Conservation (phyloP, 2,797 vertebrate species). For the Phoebastria nigripes region DNA sequence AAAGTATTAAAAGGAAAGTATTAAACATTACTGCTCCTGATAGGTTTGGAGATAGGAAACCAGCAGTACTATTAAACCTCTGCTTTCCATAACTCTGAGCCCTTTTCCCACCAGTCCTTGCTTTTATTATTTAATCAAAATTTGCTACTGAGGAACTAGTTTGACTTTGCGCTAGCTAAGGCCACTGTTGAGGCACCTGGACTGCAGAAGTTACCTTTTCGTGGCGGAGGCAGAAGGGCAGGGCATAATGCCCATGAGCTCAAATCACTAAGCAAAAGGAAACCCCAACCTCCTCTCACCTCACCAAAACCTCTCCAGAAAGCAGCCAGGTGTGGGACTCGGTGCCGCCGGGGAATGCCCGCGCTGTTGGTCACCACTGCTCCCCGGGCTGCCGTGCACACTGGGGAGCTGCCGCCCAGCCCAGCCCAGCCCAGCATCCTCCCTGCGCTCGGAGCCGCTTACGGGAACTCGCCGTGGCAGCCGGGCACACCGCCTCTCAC, state of each 20-base stretch:
- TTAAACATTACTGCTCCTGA: not conserved
- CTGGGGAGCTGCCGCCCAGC: not conserved
- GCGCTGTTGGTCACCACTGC: accelerated
- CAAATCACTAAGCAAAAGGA: not conserved
- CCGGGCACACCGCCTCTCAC: too few species aligned
- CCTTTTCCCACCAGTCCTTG: not conserved
- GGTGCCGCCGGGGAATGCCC: accelerated
- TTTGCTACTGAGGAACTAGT: not conserved
- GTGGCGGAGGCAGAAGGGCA: not conserved
- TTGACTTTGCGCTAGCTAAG: not conserved
- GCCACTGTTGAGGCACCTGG: accelerated
- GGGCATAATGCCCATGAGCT: not conserved
- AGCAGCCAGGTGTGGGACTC: not conserved
- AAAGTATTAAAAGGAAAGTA: not conserved
- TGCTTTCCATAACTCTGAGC: not conserved
- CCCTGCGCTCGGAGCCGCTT: accelerated
- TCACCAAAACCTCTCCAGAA: not conserved
- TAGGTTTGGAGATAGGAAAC: not conserved
- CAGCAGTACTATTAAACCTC: not conserved
- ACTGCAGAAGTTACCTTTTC: not conserved
- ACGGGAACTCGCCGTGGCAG: not conserved
- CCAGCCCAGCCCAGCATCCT: not conserved
- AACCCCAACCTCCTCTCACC: not conserved
- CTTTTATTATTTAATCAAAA: not conserved
- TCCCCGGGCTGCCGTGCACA: accelerated